Conservation (phyloP, 1,140 invertebrate genomes). For the Gryon sp. region DNA sequence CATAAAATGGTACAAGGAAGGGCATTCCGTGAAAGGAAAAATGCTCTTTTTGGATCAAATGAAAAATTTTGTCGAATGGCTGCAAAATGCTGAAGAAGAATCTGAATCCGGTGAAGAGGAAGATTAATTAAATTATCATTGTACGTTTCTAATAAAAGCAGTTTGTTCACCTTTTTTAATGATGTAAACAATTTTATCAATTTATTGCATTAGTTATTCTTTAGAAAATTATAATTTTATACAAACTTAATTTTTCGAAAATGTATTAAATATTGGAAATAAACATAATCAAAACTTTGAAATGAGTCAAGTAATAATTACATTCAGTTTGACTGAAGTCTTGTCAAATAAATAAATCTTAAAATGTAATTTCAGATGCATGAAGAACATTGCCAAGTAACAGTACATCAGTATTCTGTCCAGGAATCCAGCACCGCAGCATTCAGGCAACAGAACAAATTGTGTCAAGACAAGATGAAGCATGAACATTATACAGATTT, state of each 20-base stretch:
- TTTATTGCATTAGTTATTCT: too few relatives aligned
- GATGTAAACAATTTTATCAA: too few relatives aligned
- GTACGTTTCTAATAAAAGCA: constrained; percentile 26
- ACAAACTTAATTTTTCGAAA: too few relatives aligned
- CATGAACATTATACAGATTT: constrained; percentile 58
- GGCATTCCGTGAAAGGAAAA: constrained; percentile 95
- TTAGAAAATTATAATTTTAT: too few relatives aligned
- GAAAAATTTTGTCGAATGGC: constrained; percentile 98
- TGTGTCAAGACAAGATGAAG: constrained; percentile 63
- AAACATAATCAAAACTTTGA: too few relatives aligned
- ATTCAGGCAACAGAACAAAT: constrained; percentile 52
- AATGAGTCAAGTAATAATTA: too few relatives aligned
- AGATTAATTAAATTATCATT: constrained; percentile 68
- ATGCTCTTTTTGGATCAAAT: constrained; percentile 98
- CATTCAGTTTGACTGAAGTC: too few relatives aligned
- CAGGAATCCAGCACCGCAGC: constrained; percentile 62
- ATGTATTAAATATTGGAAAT: too few relatives aligned
- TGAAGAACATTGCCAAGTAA: constrained; percentile 73
- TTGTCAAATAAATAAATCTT: too few relatives aligned
- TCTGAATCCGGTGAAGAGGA: constrained; percentile 80
- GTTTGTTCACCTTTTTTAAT: too few relatives aligned
- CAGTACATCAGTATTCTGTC: constrained; percentile 69
- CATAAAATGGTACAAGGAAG: constrained; percentile 95
- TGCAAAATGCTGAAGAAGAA: constrained; percentile 96
- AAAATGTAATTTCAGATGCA: constrained; percentile 45